phyloP scores from a whole-genome alignment of 2,113 vertebrate genomes.

The Tragelaphus buxtoni region DNA sequence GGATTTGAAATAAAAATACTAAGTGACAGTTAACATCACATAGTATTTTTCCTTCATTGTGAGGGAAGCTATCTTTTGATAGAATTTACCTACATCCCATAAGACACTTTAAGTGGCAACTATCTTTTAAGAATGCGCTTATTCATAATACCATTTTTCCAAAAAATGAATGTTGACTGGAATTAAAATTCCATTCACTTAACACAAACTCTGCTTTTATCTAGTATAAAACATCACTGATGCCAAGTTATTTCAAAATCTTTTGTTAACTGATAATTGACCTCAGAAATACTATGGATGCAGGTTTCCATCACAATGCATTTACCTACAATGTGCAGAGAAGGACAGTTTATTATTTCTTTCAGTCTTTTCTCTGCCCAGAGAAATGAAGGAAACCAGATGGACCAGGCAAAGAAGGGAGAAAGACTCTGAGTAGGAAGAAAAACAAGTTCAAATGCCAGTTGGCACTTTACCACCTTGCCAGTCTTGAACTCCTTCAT shows the following conservation, averaged over 20 bases:
- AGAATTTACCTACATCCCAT: neutral
- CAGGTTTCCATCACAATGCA: neutral
- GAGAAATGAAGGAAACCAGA: neutral
- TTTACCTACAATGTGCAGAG: neutral
- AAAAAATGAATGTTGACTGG: constrained; percentile 30
- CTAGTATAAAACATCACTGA: neutral
- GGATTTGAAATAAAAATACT: constrained; percentile 37
- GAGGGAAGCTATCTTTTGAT: constrained; percentile 21
- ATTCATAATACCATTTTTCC: constrained; percentile 40
- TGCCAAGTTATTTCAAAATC: constrained; percentile 24
- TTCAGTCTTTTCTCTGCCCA: neutral
- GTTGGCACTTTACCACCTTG: neutral
- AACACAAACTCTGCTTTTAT: neutral
- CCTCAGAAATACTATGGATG: neutral
- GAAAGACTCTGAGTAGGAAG: neutral
- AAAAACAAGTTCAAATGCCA: neutral
- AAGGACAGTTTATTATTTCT: neutral
- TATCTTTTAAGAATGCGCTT: neutral
- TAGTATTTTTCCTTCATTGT: neutral
- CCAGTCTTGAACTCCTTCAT: neutral
- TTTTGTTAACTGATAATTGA: neutral
- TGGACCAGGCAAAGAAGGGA: neutral
- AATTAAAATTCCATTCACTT: constrained; percentile 41
- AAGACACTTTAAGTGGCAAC: constrained; percentile 11
- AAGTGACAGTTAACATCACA: constrained; percentile 20